Base-by-base conservation (phyloP, 2,888 invertebrate species). In the Drosophila mettleri region DNA sequence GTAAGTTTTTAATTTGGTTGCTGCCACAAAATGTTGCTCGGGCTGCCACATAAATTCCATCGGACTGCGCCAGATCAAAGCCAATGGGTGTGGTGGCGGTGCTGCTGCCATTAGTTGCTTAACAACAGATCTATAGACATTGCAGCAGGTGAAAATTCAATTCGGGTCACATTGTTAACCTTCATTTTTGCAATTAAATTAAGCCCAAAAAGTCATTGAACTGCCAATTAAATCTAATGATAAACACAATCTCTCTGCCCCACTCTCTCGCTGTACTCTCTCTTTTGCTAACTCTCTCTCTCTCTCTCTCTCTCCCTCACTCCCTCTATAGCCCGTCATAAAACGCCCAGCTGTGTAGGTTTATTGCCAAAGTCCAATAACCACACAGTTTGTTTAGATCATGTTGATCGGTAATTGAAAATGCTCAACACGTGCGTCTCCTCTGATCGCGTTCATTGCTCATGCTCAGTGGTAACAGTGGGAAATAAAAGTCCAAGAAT, bases 341-440 rank as follows among this genome's bases (percentile, higher is more conserved):
- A 86, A 74, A 67, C 55, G 48, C 33, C 43, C 57, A 58, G 24
- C 45, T 27, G 31, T 24, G 52, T 20, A 22, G 55, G 57, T 16
- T 57, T 57, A 67, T 34, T 54, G 66, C 54, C 71, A 74, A 71
- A 71, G 65, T 62, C 68, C 65, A 66, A 49, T 52, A 53, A 48
- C 60, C 52, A 39, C 48, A 33, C 62, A 63, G 78, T 22, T 60
- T 60, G 64, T 54, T 73, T 55, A 45, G 48, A 71, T 76, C 72
- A 76, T 67, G 67, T 68, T 61, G 78, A 88, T 88, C 61, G 61
- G 16, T 64, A 78, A 83, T 88, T 86, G 67, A 72, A 68, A 70
- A 88, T 86, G 70, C 84, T n/a, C 67, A 66, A 65, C 85, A 88
- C 88, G 88, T 80, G 86, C 68, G 57, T 22, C 57, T 66, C 66